Evolutionary conservation across 2,888 invertebrate species (phyloP), one percentile per base, ranked within the genome.

Genomic region (Deroplatys truncata): DNA sequence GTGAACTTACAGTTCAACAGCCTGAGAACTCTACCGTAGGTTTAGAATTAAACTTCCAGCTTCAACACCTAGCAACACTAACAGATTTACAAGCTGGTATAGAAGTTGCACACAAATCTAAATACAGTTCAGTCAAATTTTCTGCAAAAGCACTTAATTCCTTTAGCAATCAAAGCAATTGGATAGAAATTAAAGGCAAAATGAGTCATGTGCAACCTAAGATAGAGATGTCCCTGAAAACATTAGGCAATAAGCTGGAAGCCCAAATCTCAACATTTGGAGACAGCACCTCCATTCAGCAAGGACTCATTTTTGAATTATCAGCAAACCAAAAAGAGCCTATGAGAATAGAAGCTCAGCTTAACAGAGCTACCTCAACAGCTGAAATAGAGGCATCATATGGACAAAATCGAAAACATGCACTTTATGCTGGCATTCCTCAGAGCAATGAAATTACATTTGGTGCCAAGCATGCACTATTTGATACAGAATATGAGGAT

Each of bases 381-480:
- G 25, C 90, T 5, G 90, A 91, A 89, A 43, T 91, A 35, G 91
- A 91, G 25, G 85, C 90, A 9, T 88, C 88, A 56, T 91, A 91
- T 84, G 91, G 91, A 28, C 82, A 88, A 29, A 91, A 90, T 20
- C 90, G 91, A 16, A 91, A 89, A 35, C 91, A 91, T 86, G 90
- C 88, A 25, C 35, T 92, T 13, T 90, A 91, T 43, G 92, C 91
- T 85, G 92, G 92, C 9, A 91, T 93, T 87, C 92, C 92, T 2
- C 92, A 92, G 85, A 91, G 91, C 16, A 92, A 92, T 87, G 92
- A 92, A 90, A 91, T 93, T 43, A 91, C 91, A 25, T 90, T 92
- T 9, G 91, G 91, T 82, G 88, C 92, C 2, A 91, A 91, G 15
- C 91, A 92, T 31, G 91, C 91, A 16, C 90, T 92, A 29, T 91